Evolutionary conservation across 2,797 vertebrate genomes (phyloP).

Genomic region (Philypnodon macrostomus): DNA sequence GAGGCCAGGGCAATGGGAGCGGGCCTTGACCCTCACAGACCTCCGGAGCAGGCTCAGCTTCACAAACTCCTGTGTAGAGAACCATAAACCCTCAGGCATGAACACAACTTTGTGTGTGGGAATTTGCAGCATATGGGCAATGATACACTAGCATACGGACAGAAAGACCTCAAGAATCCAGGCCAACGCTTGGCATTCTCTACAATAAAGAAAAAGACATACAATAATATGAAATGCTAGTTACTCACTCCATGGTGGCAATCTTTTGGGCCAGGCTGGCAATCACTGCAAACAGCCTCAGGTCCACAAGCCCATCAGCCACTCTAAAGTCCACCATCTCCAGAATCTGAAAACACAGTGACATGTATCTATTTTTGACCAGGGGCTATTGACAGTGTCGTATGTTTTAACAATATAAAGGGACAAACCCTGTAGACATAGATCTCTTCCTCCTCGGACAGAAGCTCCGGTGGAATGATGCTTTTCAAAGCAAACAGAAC

Average conservation of each 20-base stretch:
- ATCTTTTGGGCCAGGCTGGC: conserved; percentile 91
- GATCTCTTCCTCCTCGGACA: conserved; percentile 80
- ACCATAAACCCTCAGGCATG: conserved; percentile 51
- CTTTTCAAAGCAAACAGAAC: conserved; percentile 75
- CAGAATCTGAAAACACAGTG: conserved; percentile 80
- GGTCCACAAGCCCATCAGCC: conserved; percentile 92
- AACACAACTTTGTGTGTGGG: conserved; percentile 75
- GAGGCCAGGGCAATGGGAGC: conserved; percentile 47
- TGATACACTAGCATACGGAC: conserved; percentile 46
- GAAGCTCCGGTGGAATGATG: conserved; percentile 68
- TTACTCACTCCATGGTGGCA: conserved; percentile 87
- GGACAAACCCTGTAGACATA: conserved; percentile 72
- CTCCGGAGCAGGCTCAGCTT: conserved; percentile 61
- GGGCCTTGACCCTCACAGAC: conserved; percentile 71
- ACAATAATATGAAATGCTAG: conserved; percentile 21
- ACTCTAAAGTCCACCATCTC: conserved; percentile 92
- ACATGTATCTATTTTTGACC: background rate
- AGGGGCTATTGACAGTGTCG: background rate
- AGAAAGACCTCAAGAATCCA: conserved; percentile 40
- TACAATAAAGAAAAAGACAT: background rate
- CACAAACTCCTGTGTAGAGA: conserved; percentile 59
- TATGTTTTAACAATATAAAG: background rate
- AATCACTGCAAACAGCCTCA: conserved; percentile 88
- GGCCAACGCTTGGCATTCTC: conserved; percentile 34
- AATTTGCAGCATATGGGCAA: conserved; percentile 73